These are phyloP conservation scores for cattle (Bos taurus) DNA, from an alignment of 2,113 vertebrate species.

Conservation along the genomic window ARS-UCD2.0 NC_037336.1:12253501-12254000, in stretches of 20 bases:
- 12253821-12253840: slow-evolving; percentile 62
- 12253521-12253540: not conserved
- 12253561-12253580: not conserved
- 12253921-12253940: not conserved
- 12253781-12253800: slow-evolving; percentile 47
- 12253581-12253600: not conserved
- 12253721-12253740: not conserved
- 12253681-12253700: not conserved
- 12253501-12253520: not conserved
- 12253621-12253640: not conserved
- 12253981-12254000: not conserved
- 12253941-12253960: not conserved
- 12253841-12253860: slow-evolving; percentile 49
- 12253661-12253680: not conserved
- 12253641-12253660: not conserved
- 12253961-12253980: not conserved
- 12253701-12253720: not conserved
- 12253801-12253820: not conserved
- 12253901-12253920: slow-evolving; percentile 38
- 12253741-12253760: not conserved
- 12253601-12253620: not conserved
- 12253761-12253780: not conserved
- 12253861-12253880: slow-evolving; percentile 13
- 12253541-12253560: not conserved
- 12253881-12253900: slow-evolving; percentile 23